phyloP scores from a whole-genome alignment of 1,140 invertebrate species.

The Drosophila watanabei region DNA sequence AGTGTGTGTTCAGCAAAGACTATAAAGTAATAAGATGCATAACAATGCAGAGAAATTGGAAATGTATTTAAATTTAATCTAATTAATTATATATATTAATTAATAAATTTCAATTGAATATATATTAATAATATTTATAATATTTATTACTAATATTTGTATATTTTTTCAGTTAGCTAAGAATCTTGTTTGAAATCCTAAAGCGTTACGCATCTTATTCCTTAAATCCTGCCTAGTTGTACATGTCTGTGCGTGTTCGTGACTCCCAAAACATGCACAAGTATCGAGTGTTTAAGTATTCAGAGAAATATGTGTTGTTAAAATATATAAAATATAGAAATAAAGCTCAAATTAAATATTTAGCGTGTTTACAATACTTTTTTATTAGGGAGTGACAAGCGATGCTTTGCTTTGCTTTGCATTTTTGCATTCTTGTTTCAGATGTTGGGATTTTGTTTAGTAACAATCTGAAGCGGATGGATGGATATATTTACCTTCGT shows the following conservation, averaged over 20 bases:
- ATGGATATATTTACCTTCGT: constrained; percentile 76
- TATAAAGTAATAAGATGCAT: not conserved
- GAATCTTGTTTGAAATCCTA: not conserved
- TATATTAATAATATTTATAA: too few relatives aligned
- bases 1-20: not conserved
- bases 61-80: not conserved
- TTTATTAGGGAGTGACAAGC: constrained; percentile 31
- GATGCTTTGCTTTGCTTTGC: constrained; percentile 30
- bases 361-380: not conserved
- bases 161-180: not conserved
- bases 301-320: not conserved
- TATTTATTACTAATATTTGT: not conserved
- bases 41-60: not conserved
- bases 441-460: not conserved
- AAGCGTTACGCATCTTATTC: constrained; percentile 1
- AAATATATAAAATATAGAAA: not conserved
- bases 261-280: constrained; percentile 13
- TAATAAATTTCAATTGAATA: too few relatives aligned
- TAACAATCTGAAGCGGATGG: constrained; percentile 38
- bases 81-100: too few relatives aligned
- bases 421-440: too few relatives aligned
- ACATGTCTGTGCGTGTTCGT: not conserved
- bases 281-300: not conserved
- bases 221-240: not conserved
- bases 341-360: constrained; percentile 2